phyloP scores from a whole-genome alignment of 2,797 vertebrate genomes.

The Danio choprae region DNA sequence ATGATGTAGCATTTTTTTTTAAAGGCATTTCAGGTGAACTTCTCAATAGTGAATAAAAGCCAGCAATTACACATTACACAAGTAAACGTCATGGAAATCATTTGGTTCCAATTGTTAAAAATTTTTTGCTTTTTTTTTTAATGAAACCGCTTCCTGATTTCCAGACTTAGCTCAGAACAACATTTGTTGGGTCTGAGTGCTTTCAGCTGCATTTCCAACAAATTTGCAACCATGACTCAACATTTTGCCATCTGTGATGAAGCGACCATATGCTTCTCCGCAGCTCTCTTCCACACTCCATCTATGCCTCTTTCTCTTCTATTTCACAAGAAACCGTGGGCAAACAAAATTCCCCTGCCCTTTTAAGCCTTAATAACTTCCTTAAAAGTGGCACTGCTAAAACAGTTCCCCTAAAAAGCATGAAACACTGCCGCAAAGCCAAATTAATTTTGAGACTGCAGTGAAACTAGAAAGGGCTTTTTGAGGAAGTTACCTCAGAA shows the following conservation, averaged over 20 bases:
- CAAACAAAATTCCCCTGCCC: background rate
- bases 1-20: too few species aligned
- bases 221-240: constrained; percentile 1
- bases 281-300: background rate
- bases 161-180: background rate
- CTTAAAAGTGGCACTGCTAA: constrained; percentile 5
- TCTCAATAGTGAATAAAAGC: too few species aligned
- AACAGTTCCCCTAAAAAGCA: constrained; percentile 17
- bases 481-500: background rate
- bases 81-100: background rate
- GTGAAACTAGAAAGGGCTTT: constrained; percentile 6
- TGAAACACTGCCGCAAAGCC: constrained; percentile 7
- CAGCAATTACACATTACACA: background rate
- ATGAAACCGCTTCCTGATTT: background rate
- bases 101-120: background rate
- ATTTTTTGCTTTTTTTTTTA: background rate
- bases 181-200: background rate
- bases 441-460: background rate
- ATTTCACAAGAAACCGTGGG: background rate
- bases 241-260: background rate
- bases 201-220: constrained; percentile 1
- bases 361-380: constrained; percentile 4
- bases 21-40: background rate
- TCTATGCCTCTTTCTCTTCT: background rate
- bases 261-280: background rate